Base-by-base conservation (phyloP, 1,140 invertebrate species). In the Formica selysi region DNA sequence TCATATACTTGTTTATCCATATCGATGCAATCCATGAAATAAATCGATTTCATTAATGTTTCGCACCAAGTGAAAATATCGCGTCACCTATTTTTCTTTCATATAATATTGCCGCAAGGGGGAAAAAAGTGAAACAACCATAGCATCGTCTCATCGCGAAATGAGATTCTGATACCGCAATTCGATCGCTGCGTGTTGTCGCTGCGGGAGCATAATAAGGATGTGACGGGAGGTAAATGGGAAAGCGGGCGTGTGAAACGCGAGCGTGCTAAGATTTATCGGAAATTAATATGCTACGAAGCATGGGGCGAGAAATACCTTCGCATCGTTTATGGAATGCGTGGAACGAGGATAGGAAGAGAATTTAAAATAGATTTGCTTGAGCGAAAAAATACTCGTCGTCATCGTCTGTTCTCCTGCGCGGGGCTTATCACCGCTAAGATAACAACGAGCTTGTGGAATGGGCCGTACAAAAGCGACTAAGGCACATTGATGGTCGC, bases 351-450 rank as follows among this genome's bases (percentile, higher is more conserved):
- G 36, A 48, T 32, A 85, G 62, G 29, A 85, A 67, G 78, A 67
- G 84, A 87, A 90, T 90, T 90, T 89, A 85, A 90, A 90, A 90
- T 90, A 90, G 87, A 90, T 90, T 89, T 89, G 85, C 85, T 48
- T 32, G 64, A 70, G 62, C 64, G 67, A 87, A 89, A 89, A 83
- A 85, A 88, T 85, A 78, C n/a, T 78, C 81, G 10, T 79, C 74
- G 65, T 80, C 65, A 26, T 83, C 29, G 70, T 73, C 79, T 73
- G 41, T 83, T 83, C 89, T 85, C 54, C 87, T 78, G 11, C 62
- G 32, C 64, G 41, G 85, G 78, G 80, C 88, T 89, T 88, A 89
- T 89, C 88, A 78, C 81, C 32, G 68, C 41, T 86, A 29, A 83
- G 67, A 84, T 81, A 67, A 81, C 68, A 65, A 67, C 29, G 85